A percentile compares a stretch with the other conserved stretches of the same genome.
phyloP scores from a whole-genome alignment of 1,140 invertebrate species.

The Idris sp. region DNA sequence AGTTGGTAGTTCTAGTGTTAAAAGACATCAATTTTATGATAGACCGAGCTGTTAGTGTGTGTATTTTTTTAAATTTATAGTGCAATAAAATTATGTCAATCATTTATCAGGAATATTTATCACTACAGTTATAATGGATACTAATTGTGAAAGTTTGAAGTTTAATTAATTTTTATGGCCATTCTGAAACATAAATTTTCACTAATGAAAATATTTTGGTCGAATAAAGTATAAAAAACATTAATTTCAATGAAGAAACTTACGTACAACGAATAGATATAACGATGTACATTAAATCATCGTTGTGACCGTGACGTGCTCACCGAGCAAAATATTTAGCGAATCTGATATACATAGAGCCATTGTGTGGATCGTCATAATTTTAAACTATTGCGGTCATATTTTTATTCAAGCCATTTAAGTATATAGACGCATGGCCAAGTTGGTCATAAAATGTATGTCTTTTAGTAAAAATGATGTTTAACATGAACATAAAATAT shows the following conservation, averaged over 20 bases:
- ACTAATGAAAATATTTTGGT: no score
- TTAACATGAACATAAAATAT: conserved; percentile 19
- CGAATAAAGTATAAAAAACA: background rate
- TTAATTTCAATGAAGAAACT: conserved; percentile 7
- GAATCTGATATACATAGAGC: conserved; percentile 14
- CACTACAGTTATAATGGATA: no score
- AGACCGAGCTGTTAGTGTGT: no score
- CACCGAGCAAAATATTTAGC: conserved; percentile 14
- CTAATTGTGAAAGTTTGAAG: no score
- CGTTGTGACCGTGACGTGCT: conserved; percentile 4
- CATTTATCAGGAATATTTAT: no score
- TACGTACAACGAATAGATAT: conserved; percentile 11
- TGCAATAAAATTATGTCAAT: no score
- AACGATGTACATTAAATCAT: conserved; percentile 21
- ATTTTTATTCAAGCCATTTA: conserved; percentile 39
- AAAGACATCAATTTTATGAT: no score
- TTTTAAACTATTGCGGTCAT: conserved; percentile 35
- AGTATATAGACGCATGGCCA: conserved; percentile 23
- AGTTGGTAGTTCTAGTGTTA: no score
- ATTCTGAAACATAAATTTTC: no score
- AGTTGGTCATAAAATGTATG: conserved; percentile 11
- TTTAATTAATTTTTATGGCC: no score
- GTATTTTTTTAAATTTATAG: no score
- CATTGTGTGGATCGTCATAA: conserved; percentile 20
- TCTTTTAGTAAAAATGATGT: conserved; percentile 30